Base-by-base conservation (phyloP, 2,888 invertebrate genomes). In the Rhagium mordax region DNA sequence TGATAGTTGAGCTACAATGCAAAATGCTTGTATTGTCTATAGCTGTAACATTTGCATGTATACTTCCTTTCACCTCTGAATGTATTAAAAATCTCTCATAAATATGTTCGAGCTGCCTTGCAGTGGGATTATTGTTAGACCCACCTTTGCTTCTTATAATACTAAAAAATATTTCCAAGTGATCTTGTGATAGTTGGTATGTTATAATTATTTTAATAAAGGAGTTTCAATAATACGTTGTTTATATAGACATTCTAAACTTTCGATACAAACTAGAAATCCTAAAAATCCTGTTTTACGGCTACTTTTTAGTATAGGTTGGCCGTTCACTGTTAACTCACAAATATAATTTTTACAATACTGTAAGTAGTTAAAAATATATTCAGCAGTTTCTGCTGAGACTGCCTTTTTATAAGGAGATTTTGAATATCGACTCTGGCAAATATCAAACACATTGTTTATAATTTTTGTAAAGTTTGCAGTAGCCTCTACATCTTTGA, bases 391-490 rank as follows among this genome's bases (percentile, higher is more conserved):
- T 8, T 60, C 29, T 16, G 41, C 29, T 15, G 47, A 55, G 18
- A 69, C 47, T 53, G 59, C 33, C 53, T 41, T 66, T 65, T 57
- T 66, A n/a, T n/a, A n/a, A n/a, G n/a, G n/a, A n/a, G n/a, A 13
- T 29, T 59, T 59, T 7, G 57, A 27, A 59, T 57, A 59, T 59
- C 16, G 48, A 51, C 16, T 70, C 24, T 55, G 24, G 13, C 59
- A 64, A 48, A 70, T 71, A 57, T 74, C 74, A 57, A 71, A 74
- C 8, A 71, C 8, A 16, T 71, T 53, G 48, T 71, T 74, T 2
- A 74, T 49, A 60, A 41, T 55, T 61, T 59, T 21, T 47, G 66
- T n/a, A 55, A 74, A 74, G 10, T 57, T 21, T n/a, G 53, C 24
- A 10, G 70, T 74, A 6, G 60, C n/a, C 15, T 60, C 51, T 7